phyloP scores from a whole-genome alignment of 2,113 vertebrate genomes.

The Haliaeetus leucogaster region DNA sequence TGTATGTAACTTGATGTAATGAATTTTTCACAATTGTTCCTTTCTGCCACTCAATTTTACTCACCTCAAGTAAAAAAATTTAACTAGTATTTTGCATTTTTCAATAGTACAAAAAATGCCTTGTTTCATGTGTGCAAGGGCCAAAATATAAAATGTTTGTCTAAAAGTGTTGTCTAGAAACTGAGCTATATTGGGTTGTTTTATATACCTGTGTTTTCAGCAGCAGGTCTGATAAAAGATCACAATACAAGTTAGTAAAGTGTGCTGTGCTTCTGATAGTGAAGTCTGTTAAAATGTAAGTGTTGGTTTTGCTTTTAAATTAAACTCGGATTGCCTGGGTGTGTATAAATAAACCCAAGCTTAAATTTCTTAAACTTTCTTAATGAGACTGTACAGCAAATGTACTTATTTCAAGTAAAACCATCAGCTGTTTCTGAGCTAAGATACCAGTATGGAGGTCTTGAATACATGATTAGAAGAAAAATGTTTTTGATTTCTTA shows the following conservation, averaged over 20 bases:
- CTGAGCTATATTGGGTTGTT: neutral
- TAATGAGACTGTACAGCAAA: neutral
- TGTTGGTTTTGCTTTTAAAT: neutral
- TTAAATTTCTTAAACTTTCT: neutral
- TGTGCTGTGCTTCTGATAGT: neutral
- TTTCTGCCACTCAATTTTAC: neutral
- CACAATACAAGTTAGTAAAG: neutral
- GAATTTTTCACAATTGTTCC: neutral
- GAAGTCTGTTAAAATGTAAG: neutral
- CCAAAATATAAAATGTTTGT: neutral
- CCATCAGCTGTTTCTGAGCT: neutral
- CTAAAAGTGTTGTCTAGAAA: neutral
- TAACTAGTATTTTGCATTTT: neutral
- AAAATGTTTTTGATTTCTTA: neutral
- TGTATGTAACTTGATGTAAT: neutral
- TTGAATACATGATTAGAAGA: neutral
- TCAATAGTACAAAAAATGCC: neutral
- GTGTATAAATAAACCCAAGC: neutral
- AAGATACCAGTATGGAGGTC: neutral
- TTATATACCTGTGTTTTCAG: neutral
- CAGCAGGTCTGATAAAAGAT: neutral
- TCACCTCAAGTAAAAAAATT: neutral
- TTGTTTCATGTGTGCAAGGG: neutral
- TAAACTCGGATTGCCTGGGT: neutral
- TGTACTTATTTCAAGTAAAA: neutral